Base-by-base conservation (phyloP, 64 coral and sea anemone genomes). In the Pocillopora verrucosa region DNA sequence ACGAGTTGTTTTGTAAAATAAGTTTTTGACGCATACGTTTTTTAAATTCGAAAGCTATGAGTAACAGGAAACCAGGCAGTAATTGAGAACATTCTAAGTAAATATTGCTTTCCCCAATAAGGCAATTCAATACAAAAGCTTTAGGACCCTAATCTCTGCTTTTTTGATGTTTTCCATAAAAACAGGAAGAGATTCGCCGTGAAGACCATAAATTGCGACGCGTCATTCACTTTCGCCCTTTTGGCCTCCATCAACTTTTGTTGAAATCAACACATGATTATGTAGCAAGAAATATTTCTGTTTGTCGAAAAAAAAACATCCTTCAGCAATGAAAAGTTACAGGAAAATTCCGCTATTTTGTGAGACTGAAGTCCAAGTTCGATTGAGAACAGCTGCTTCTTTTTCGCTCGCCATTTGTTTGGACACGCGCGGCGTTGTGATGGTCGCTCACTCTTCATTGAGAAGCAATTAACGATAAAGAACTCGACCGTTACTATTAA, bases 121-220 rank as follows among this genome's bases (percentile, higher is more conserved):
- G 67, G 67, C 67, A 70, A 70, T 70, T 70, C 22, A 70, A 70
- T 70, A 70, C 67, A 70, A 70, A 70, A 25, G 67, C 67, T 24
- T 70, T n/a, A 70, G 67, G 12, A 70, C 67, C 11, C n/a, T n/a
- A 70, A 70, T 26, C 20, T 70, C 22, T 70, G 22, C 20, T n/a
- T 70, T 70, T 4, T 70, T 24, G 9, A 24, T n/a, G 67, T 70
- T 69, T 69, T 69, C 65, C 19, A 70, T 25, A 24, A n/a, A 70
- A 70, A 70, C 5, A 70, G 61, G 61, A 22, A 70, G 1, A 30
- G 20, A 6, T 11, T 24, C 25, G 10, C 64, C 19, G 25, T 25
- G 1, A 70, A n/a, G 41, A 4, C 41, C 41, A 51, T 7, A 51
- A 70, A 70, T 70, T 10, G 67, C 65, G 65, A n/a, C 19, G 20